Evolutionary conservation across 2,797 vertebrate genomes (phyloP), one percentile per base, ranked within the genome.

Genomic region (Rousettus madagascariensis): DNA sequence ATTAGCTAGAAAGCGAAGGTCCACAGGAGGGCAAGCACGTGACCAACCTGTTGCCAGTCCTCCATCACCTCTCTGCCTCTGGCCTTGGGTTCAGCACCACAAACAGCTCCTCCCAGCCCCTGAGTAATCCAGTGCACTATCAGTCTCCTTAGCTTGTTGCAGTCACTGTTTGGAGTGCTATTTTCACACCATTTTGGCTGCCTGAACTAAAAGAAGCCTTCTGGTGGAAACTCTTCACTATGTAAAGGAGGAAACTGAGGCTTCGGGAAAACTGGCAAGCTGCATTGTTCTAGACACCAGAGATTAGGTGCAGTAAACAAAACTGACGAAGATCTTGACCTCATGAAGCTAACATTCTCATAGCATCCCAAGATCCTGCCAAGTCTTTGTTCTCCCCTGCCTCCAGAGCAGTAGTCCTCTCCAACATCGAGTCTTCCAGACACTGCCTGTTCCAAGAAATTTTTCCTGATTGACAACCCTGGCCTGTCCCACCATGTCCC

Each of bases 21-120:
- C 36, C 11, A 3, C 57, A 17, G 12, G 30, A 57, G 85, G 4
- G 5, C 59, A 79, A 1, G 1, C 46, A 59, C n/a, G 26, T 0
- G 17, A 19, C 51, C 33, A 2, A 9, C 49, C 51, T 63, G n/a
- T 61, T 4, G 1, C 59, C 12, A 49, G n/a, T 5, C 6, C 43
- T 36, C 36, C 8, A 20, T 57, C 65, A 28, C 41, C 86, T 75
- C 51, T 61, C 30, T 41, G 46, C 53, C 51, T 36, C 17, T 0
- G 30, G 41, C 63, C 38, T 69, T 71, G 61, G 30, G 22, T 90
- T 90, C 90, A 83, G 96, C 74, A 92, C 75, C 49, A 66, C n/a
- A 55, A 22, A 90, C 55, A 94, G 63, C 69, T 11, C 86, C 74
- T 63, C 59, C 8, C 5, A 8, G 55, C 9, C n/a, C 1, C 9